Evolutionary conservation across 2,888 invertebrate genomes (phyloP).

Genomic region (Dichetophora obliterata): DNA sequence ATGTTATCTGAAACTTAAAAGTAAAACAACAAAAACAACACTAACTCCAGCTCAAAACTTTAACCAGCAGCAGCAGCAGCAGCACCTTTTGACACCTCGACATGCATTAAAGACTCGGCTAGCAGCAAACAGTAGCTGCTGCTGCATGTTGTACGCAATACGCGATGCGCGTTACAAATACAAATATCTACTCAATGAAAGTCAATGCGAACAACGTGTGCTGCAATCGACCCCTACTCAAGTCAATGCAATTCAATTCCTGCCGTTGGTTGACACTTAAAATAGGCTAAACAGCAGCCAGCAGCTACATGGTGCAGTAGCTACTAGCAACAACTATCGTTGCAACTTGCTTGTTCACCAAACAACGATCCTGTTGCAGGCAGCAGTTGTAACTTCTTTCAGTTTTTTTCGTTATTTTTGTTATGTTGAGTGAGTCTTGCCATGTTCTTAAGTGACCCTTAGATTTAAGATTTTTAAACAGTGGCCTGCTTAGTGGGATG

Average conservation of each 20-base stretch:
- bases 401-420: not conserved
- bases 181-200: not conserved
- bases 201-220: not conserved
- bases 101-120: slow-evolving; percentile 13
- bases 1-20: not conserved
- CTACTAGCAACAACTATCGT: too few species aligned
- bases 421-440: not conserved
- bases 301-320: not conserved
- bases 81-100: slow-evolving; percentile 28
- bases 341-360: not conserved
- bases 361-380: not conserved
- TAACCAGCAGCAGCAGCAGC: slow-evolving; percentile 22
- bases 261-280: not conserved
- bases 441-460: not conserved
- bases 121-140: slow-evolving; percentile 31
- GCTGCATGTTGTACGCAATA: slow-evolving; percentile 19
- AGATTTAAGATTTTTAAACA: not conserved
- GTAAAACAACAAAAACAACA: not conserved
- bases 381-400: not conserved
- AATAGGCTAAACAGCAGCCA: not conserved
- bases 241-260: slow-evolving; percentile 9
- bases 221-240: not conserved
- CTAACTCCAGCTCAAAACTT: not conserved
- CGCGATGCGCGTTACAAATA: slow-evolving; percentile 10
- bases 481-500: not conserved